Percentiles rank a stretch among this genome's conserved stretches.
These are phyloP conservation scores for Nasonia oneida DNA, from an alignment of 2,888 invertebrate genomes.

Conservation along the genomic window DNA sequence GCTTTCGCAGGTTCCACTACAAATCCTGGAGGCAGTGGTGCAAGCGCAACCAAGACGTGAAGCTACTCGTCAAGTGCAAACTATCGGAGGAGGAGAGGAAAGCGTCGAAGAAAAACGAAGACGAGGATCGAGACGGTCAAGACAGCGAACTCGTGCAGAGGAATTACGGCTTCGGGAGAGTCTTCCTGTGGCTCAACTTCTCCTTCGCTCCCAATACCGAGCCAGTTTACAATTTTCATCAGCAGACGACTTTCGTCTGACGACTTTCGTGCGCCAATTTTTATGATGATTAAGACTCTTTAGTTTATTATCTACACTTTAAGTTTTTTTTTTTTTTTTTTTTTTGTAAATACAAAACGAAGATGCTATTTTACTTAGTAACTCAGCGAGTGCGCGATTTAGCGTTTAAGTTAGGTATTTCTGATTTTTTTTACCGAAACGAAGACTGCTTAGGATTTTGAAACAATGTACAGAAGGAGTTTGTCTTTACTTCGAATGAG, in stretches of 20 bases:
- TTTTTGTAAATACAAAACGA: not conserved
- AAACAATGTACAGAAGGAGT: not conserved
- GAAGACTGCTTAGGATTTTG: not conserved
- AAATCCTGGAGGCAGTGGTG: slow-evolving; percentile 74
- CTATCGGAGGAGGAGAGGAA: slow-evolving; percentile 27
- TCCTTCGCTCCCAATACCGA: slow-evolving; percentile 60
- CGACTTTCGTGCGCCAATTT: not conserved
- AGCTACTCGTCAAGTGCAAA: slow-evolving; percentile 67
- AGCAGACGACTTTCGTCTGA: slow-evolving; percentile 66
- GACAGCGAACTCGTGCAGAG: not conserved
- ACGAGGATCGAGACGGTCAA: not conserved
- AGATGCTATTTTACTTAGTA: not conserved
- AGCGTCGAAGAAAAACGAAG: not conserved
- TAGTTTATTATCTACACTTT: not conserved
- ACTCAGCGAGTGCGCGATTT: not conserved
- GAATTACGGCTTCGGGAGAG: not conserved
- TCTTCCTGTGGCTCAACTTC: slow-evolving; percentile 63
- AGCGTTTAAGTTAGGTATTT: not conserved
- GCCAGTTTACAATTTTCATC: slow-evolving; percentile 64
- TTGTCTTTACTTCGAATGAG: not conserved
- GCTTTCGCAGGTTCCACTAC: slow-evolving; percentile 71
- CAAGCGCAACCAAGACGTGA: slow-evolving; percentile 71
- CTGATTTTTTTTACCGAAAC: not conserved
- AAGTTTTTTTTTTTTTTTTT: not conserved
- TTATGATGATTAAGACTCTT: not conserved